Evolutionary conservation across 2,113 vertebrate genomes (phyloP), one percentile per base, ranked within the genome.

Genomic region (Vicugna pacos): DNA sequence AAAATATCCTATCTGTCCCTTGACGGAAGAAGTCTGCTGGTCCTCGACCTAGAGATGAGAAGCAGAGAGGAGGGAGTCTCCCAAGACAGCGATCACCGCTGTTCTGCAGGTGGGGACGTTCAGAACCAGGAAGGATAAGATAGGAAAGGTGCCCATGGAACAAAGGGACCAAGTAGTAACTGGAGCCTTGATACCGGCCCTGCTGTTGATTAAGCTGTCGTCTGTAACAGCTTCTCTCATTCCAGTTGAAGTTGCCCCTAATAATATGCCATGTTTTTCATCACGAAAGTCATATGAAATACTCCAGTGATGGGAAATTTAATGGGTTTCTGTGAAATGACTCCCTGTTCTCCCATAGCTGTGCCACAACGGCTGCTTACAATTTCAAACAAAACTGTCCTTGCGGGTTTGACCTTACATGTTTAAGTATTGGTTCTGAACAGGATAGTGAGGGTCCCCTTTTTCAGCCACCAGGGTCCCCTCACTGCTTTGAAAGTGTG

Each of bases 401-500:
- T 97, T 93, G 87, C 79, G 52, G 75, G 64, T 76, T 50, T 87
- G 84, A 94, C 70, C 58, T 94, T 92, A 60, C 8, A 6, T 80
- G 83, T 84, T 82, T 56, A 42, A 42, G 67, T 50, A 52, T 54
- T 48, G 58, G 54, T 64, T 38, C 70, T 58, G 81, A 70, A 48
- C 16, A 28, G 8, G 56, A 38, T 42, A 48, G 46, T 67, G 75
- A n/a, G n/a, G 64, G 54, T 88, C 20, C 30, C 8, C n/a, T 54
- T 83, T 67, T n/a, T 24, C 50, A 83, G 69, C 69, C 60, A 16
- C 81, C 32, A 67, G 80, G 70, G 42, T 32, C 81, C 13, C 32
- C 70, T 95, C 6, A 12, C 32, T 79, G 16, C 58, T 87, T 80
- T 58, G 70, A 54, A 76, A 13, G 24, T 70, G 22, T 32, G 67